Evolutionary conservation across 2,113 vertebrate species (phyloP), one percentile per base, ranked within the genome.

Genomic region (Neolamprologus sp.): DNA sequence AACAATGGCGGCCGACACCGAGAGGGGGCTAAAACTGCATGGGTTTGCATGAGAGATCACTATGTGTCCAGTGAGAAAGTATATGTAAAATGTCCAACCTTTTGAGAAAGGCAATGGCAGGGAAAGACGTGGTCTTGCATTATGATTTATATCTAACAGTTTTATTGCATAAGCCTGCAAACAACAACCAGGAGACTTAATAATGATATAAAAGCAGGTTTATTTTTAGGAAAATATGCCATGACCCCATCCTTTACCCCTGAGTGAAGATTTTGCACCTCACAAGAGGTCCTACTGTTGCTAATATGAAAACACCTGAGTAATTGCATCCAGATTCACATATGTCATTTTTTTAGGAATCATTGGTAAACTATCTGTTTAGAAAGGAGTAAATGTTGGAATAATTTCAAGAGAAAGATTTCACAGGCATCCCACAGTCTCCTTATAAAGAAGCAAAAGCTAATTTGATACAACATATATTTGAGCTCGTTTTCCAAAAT

Each of bases 361-460:
- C 42, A 19, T 30, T 28, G 16, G 3, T 1, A 49, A 28, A 28
- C 6, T 12, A 4, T 78, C 42, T 30, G 42, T 75, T 75, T 26
- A 75, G 23, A 47, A 28, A 47, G 23, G 23, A 75, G 4, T 11
- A 47, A 28, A 49, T 19, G 26, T 78, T 30, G 9, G 88, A 91
- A 92, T 86, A 90, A 88, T 92, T 93, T 87, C 45, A 58, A 30
- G 26, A 78, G 54, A 68, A 71, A 26, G 17, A 9, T 12, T 60
- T 86, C 37, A 51, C 60, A 80, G 47, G 26, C 26, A n/a, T 55
- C 12, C 68, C 13, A 51, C 19, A 23, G 53, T 73, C 45, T 33
- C 7, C 16, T 6, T 1, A 19, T 40, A 6, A 19, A 40, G 28
- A 51, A 81, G 12, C 37, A 8, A 30, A 10, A 13, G 16, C 23